Base-by-base conservation (phyloP, 1,140 invertebrate genomes). In the Aphis craccivora region DNA sequence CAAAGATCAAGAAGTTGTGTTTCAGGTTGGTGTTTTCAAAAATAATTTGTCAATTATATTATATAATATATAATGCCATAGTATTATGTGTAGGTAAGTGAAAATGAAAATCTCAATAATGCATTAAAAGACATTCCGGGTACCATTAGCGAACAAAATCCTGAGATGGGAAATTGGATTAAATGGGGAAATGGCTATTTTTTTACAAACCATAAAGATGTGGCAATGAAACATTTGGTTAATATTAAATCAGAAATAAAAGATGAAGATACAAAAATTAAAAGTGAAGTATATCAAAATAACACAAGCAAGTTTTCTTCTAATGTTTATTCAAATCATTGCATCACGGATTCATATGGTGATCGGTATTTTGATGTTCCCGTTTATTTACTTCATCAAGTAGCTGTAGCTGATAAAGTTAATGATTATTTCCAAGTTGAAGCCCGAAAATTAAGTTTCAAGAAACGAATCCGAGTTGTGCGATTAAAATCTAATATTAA, bases 361-460 rank as follows among this genome's bases (percentile, higher is more conserved):
- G 91, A 93, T 93, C 45, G 91, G 0, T 93, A 86, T 86, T 93
- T 51, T 93, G 91, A 93, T 86, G 43, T 53, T 30, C 91, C 91
- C 86, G 43, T 93, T 93, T 93, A 93, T 86, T 53, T 84, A 55
- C 81, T 93, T 30, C 48, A 93, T 40, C 35, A 30, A 93, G 48
- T 45, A 35, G 30, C 8, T 45, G 67, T 14, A 8, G 30, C 35
- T 40, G 81, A 83, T 1, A 23, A 76, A 35, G 90, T 93, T n/a
- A 93, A 93, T 93, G 91, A 93, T 55, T 93, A 93, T 53, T 93
- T 93, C 35, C 91, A 93, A 93, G 91, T 93, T 0, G 91, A 93
- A 93, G 91, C 91, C 23, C 91, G 91, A n/a, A 93, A 93, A 55
- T 53, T 93, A 2, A 93, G 81, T 55, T 93, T 86, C 53, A 93